Percentiles rank a stretch among this genome's conserved stretches.
Conservation (phyloP, 2,113 vertebrate genomes). For the Phrynosoma platyrhinos region DNA sequence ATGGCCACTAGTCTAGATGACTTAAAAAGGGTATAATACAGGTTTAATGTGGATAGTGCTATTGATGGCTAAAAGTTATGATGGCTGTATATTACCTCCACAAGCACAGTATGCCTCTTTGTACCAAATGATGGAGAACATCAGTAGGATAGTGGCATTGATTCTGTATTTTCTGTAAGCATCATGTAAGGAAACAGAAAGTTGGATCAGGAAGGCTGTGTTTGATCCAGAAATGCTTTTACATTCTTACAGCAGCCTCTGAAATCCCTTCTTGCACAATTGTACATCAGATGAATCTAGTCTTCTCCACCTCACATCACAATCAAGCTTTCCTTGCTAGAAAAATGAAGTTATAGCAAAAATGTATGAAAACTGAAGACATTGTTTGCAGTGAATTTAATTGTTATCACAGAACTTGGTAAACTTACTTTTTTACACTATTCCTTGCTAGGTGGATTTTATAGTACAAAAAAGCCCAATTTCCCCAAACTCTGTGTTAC, state of each 20-base stretch:
- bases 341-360: neutral
- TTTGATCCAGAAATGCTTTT: neutral
- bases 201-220: neutral
- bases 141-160: neutral
- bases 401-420: neutral
- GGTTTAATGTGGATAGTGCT: neutral
- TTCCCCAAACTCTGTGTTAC: no score
- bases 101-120: neutral
- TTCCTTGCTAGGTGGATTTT: no score
- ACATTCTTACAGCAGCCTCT: neutral
- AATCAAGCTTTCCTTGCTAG: neutral
- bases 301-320: neutral
- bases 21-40: neutral
- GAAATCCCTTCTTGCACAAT: neutral
- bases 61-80: neutral
- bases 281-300: no score
- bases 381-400: neutral
- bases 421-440: neutral
- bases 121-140: neutral
- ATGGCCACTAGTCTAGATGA: neutral
- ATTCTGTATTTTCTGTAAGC: no score
- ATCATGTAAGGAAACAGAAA: no score
- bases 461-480: no score
- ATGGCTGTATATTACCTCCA: neutral
- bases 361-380: neutral